phyloP scores from a whole-genome alignment of 2,797 vertebrate genomes.

The Neosilurus mollespiculum region DNA sequence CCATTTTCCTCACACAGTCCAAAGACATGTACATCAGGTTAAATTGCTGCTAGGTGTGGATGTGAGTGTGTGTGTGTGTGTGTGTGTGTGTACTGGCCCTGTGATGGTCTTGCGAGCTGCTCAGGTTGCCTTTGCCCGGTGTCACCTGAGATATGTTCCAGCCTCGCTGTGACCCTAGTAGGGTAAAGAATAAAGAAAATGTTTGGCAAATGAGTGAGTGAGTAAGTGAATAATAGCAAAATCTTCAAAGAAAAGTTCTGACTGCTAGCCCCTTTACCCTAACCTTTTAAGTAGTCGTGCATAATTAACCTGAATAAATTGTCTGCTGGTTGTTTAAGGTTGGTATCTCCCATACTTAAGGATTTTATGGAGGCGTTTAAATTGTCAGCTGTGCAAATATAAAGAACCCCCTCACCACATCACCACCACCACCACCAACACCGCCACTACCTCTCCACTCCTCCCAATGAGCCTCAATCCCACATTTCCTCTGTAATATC shows the following conservation, averaged over 20 bases:
- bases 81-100: no score
- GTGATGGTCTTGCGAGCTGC: no score
- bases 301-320: not conserved
- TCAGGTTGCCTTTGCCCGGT: no score
- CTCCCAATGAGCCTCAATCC: slow-evolving; percentile 64
- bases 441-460: slow-evolving; percentile 49
- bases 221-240: not conserved
- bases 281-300: not conserved
- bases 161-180: no score
- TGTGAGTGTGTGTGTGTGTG: no score
- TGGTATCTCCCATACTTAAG: not conserved
- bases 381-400: slow-evolving; percentile 41
- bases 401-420: slow-evolving; percentile 56
- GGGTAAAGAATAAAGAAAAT: no score
- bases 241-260: not conserved
- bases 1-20: no score
- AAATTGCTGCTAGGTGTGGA: no score
- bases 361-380: slow-evolving; percentile 33
- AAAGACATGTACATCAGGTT: no score
- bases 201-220: no score
- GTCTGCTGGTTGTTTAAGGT: not conserved
- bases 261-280: not conserved
- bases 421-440: slow-evolving; percentile 10
- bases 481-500: slow-evolving; percentile 70
- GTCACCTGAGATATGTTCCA: no score